These are phyloP conservation scores for Misgurnus mizolepis DNA, from an alignment of 2,113 vertebrate species.

Conservation along the genomic window DNA sequence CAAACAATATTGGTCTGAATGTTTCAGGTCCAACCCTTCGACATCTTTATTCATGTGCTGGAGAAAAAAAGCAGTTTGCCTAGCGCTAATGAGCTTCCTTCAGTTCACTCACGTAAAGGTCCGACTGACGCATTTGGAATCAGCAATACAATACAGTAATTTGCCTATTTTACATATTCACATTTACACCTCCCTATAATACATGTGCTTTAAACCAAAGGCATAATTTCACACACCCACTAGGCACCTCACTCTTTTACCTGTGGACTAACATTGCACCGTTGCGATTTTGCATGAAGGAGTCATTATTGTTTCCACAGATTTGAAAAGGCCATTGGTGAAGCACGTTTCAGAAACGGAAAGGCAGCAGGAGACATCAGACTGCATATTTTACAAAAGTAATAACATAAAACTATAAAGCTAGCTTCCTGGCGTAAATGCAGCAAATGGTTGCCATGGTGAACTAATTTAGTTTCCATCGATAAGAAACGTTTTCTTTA, in stretches of 20 bases:
- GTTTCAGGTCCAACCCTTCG: neutral
- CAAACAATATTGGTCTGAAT: conserved; percentile 33
- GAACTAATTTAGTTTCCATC: neutral
- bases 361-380: too few species aligned
- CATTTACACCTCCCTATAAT: neutral
- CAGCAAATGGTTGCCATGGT: neutral
- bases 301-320: neutral
- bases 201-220: neutral
- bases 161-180: neutral
- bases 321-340: neutral
- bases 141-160: conserved; percentile 11
- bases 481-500: neutral
- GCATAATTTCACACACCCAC: neutral
- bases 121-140: neutral
- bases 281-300: neutral
- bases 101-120: conserved; percentile 1
- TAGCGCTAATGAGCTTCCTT: neutral
- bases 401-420: neutral
- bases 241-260: neutral
- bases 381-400: neutral
- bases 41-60: neutral
- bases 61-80: neutral
- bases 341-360: too few species aligned
- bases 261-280: neutral
- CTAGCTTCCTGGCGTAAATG: neutral